Evolutionary conservation across 2,113 vertebrate species (phyloP).

Genomic region (Lichenostomus cassidix): DNA sequence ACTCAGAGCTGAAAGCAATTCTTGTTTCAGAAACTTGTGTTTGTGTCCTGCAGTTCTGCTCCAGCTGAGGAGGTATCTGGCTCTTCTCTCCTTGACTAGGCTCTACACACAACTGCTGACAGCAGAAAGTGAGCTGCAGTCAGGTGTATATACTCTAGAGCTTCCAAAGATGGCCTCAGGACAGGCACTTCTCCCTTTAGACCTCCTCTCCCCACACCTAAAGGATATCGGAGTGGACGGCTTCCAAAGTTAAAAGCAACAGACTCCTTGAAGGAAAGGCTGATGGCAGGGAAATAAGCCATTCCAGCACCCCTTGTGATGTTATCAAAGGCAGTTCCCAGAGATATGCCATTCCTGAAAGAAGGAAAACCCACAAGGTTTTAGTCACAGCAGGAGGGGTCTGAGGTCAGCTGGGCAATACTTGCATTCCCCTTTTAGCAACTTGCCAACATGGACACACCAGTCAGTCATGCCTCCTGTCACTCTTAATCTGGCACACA

Average conservation of each 20-base stretch:
- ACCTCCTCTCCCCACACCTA: background rate
- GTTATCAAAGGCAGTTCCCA: slow-evolving; percentile 91
- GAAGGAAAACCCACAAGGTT: background rate
- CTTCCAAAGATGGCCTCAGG: background rate
- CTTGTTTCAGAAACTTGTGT: background rate
- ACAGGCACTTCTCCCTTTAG: background rate
- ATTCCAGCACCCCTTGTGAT: slow-evolving; percentile 89
- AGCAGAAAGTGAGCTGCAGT: background rate
- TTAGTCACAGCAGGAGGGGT: background rate
- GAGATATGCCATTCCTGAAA: slow-evolving; percentile 89
- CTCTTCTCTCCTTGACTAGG: background rate
- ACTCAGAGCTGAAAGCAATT: background rate
- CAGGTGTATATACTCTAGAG: background rate
- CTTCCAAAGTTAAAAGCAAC: slow-evolving; percentile 98
- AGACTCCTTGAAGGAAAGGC: slow-evolving; percentile 96
- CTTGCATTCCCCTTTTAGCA: background rate
- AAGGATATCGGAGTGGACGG: slow-evolving; percentile 97
- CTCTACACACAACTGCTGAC: background rate
- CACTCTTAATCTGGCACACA: background rate
- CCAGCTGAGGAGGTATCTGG: background rate
- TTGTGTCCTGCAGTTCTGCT: background rate
- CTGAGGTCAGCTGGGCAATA: background rate
- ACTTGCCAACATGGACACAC: rapidly evolving
- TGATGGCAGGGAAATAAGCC: slow-evolving; percentile 98
- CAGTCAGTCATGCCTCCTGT: background rate